phyloP scores from a whole-genome alignment of 2,888 invertebrate genomes.

The Patella caerulea region DNA sequence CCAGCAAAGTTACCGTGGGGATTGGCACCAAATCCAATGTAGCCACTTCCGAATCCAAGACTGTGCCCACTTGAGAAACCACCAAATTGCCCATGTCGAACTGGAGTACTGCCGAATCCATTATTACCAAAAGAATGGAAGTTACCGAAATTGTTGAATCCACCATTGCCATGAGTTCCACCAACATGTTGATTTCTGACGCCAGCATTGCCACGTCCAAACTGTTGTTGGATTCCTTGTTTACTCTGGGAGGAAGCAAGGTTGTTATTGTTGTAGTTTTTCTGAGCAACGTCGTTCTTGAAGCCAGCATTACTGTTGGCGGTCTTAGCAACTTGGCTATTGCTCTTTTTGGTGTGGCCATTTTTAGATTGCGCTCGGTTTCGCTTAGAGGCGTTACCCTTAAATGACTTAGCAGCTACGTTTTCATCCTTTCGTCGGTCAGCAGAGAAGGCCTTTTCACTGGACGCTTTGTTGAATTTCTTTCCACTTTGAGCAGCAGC shows the following conservation, averaged over 20 bases:
- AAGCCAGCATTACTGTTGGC: constrained; percentile 12
- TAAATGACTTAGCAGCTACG: neutral
- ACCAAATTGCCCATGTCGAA: neutral
- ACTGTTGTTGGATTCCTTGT: constrained; percentile 25
- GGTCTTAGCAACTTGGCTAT: neutral
- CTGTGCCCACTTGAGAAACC: neutral
- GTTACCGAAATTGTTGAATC: constrained; percentile 10
- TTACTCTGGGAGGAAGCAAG: constrained; percentile 16
- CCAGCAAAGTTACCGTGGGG: neutral
- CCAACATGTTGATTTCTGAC: neutral
- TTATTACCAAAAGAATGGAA: neutral
- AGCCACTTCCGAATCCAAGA: neutral
- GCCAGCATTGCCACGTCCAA: neutral
- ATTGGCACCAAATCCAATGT: neutral
- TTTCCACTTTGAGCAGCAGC: constrained; percentile 16
- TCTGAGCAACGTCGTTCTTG: constrained; percentile 20
- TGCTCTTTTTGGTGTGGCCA: neutral
- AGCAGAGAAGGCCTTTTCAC: constrained; percentile 3
- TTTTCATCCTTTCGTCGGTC: constrained; percentile 11
- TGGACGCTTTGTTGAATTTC: neutral
- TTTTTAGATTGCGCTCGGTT: neutral
- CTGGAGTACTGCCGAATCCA: constrained; percentile 8
- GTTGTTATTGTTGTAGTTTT: constrained; percentile 23
- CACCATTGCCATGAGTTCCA: constrained; percentile 13
- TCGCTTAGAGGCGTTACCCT: neutral